These are phyloP conservation scores for Medauroidea extradentata DNA, from an alignment of 1,140 invertebrate genomes.

Conservation along the genomic window DNA sequence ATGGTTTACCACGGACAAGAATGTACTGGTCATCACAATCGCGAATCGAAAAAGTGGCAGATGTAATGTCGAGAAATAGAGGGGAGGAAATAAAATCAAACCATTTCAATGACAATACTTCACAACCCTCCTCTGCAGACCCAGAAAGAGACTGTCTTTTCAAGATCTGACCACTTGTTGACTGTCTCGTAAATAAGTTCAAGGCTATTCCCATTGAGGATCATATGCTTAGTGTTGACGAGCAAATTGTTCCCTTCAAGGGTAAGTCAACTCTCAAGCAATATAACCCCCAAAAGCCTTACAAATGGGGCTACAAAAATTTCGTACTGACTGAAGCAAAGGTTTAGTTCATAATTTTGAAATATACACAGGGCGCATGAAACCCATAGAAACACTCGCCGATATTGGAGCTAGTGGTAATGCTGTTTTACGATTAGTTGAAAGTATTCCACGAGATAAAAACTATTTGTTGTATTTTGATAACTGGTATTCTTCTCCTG, in stretches of 20 bases:
- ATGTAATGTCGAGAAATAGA: neutral
- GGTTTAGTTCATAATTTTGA: conserved; percentile 43
- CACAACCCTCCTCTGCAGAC: too few species aligned
- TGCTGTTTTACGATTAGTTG: conserved; percentile 20
- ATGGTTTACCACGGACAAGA: neutral
- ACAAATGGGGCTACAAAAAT: conserved; percentile 46
- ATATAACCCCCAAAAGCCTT: conserved; percentile 41
- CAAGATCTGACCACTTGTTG: neutral
- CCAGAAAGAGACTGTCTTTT: neutral
- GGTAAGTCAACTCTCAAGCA: conserved; percentile 40
- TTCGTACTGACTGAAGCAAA: conserved; percentile 34
- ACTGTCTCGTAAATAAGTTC: neutral
- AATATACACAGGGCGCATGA: conserved; percentile 35
- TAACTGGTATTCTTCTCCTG: conserved; percentile 26
- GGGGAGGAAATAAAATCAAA: conserved; percentile 2
- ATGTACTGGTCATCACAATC: neutral
- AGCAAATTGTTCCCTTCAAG: conserved; percentile 42
- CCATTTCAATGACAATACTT: conserved; percentile 9
- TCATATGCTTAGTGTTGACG: neutral
- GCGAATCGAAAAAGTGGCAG: neutral
- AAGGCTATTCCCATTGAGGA: neutral
- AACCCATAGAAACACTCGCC: conserved; percentile 7
- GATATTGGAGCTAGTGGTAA: conserved; percentile 26
- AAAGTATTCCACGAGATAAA: neutral
- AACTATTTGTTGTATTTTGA: conserved; percentile 20